Conservation (phyloP, 2,113 vertebrate genomes). For the Elgaria multicarinata region DNA sequence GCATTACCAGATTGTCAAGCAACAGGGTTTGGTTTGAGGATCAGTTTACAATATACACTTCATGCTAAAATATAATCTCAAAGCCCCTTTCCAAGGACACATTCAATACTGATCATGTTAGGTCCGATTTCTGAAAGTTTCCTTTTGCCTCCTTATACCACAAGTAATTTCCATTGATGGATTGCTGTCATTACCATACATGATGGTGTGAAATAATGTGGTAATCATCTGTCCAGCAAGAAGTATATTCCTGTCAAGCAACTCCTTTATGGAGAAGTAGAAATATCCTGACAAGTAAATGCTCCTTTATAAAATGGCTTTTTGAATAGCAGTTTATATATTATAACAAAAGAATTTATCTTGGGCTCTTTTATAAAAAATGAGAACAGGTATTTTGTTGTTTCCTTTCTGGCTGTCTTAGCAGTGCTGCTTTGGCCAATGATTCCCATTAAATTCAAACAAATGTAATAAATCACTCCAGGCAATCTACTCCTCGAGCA, state of each 20-base stretch:
- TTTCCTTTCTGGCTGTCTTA: background rate
- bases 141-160: background rate
- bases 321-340: constrained; percentile 21
- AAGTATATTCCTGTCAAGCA: background rate
- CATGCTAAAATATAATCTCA: background rate
- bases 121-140: background rate
- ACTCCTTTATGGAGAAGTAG: background rate
- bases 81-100: background rate
- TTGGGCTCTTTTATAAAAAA: background rate
- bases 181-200: constrained; percentile 5
- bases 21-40: background rate
- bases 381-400: background rate
- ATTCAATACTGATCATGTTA: background rate
- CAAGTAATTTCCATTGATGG: background rate
- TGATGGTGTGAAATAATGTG: background rate
- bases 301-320: background rate
- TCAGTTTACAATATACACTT: background rate
- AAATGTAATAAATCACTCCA: constrained; percentile 14
- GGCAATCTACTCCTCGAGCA: constrained; percentile 3
- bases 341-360: constrained; percentile 10
- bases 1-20: background rate
- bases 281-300: constrained; percentile 1
- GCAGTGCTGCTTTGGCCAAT: background rate
- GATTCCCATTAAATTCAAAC: constrained; percentile 11
- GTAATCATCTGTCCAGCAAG: background rate